Conservation (phyloP, 2,888 invertebrate species). For the Philopedon plagiatum region DNA sequence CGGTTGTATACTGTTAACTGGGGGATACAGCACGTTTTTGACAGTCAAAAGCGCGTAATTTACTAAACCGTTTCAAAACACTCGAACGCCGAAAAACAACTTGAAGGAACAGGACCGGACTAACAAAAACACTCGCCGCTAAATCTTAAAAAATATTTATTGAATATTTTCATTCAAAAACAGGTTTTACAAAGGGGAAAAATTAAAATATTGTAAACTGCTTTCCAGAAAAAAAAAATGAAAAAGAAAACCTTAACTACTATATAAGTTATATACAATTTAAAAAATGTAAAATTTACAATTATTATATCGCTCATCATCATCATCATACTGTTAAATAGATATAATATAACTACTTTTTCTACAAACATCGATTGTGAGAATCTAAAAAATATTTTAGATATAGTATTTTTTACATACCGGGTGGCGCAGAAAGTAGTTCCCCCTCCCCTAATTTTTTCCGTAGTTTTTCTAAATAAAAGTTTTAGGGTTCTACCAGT, state of each 20-base stretch:
- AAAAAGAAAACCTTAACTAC: conserved; percentile 24
- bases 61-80: too few relatives aligned
- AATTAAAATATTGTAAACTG: conserved; percentile 27
- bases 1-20: too few relatives aligned
- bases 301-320: conserved; percentile 6
- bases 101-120: neutral
- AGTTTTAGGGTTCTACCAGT: too few relatives aligned
- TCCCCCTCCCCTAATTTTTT: too few relatives aligned
- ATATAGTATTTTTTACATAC: neutral
- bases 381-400: conserved; percentile 7
- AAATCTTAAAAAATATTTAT: conserved; percentile 39
- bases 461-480: too few relatives aligned
- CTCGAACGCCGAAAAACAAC: too few relatives aligned
- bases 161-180: conserved; percentile 30
- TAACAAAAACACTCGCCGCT: neutral
- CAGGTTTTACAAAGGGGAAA: conserved; percentile 23
- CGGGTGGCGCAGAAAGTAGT: too few relatives aligned
- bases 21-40: too few relatives aligned
- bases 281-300: conserved; percentile 37
- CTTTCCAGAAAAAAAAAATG: conserved; percentile 14
- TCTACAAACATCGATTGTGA: conserved; percentile 11
- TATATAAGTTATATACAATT: conserved; percentile 33
- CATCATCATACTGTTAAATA: conserved; percentile 14
- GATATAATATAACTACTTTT: conserved; percentile 21
- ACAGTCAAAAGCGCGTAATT: too few relatives aligned